Conservation (phyloP, 2,888 invertebrate species). For the Tachina grossa region DNA sequence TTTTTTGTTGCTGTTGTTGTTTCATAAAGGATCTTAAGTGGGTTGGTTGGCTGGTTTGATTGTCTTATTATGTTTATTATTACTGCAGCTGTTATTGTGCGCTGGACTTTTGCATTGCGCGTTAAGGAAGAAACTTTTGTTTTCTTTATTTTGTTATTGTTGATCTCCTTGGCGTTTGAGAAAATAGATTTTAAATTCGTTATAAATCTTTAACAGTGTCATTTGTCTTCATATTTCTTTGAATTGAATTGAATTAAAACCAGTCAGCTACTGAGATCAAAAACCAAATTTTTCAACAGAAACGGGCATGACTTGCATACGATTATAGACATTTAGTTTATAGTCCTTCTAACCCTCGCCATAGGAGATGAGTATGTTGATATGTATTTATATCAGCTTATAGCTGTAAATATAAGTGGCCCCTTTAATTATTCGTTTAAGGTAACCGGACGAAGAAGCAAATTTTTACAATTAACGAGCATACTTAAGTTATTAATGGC, state of each 20-base stretch:
- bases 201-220: slow-evolving; percentile 67
- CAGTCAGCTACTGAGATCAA: slow-evolving; percentile 57
- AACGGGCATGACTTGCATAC: slow-evolving; percentile 47
- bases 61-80: slow-evolving; percentile 63
- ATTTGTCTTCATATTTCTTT: slow-evolving; percentile 34
- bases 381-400: slow-evolving; percentile 33
- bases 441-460: not conserved
- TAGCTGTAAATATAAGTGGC: slow-evolving; percentile 33
- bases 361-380: slow-evolving; percentile 28
- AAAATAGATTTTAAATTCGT: slow-evolving; percentile 51
- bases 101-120: slow-evolving; percentile 50
- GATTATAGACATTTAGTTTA: slow-evolving; percentile 2
- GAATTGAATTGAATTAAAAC: slow-evolving; percentile 62
- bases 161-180: slow-evolving; percentile 12
- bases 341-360: slow-evolving; percentile 17
- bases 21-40: slow-evolving; percentile 62
- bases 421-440: slow-evolving; percentile 17
- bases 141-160: too few species aligned
- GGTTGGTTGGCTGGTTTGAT: slow-evolving; percentile 65
- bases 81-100: slow-evolving; percentile 59
- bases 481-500: slow-evolving; percentile 26
- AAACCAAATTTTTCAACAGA: not conserved
- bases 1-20: slow-evolving; percentile 10
- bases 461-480: not conserved
- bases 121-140: slow-evolving; percentile 45